These are phyloP conservation scores for Siphonodentalium dalli DNA, from an alignment of 2,888 invertebrate genomes.

Conservation along the genomic window DNA sequence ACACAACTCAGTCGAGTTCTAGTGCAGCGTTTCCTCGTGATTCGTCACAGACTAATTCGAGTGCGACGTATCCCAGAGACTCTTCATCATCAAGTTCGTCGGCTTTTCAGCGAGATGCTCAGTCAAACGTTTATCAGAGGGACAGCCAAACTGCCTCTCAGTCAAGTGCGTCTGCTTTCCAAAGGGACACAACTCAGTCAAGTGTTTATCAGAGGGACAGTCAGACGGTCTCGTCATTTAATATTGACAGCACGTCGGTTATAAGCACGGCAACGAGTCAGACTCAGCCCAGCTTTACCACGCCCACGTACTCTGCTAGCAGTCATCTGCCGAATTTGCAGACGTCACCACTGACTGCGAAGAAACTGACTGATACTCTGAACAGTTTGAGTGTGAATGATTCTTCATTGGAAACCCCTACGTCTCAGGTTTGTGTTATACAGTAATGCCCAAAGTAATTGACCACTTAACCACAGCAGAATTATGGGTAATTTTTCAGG, in stretches of 20 bases:
- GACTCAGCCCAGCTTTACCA: slow-evolving; percentile 44
- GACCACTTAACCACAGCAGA: no score
- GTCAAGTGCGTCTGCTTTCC: no score
- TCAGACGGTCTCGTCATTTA: slow-evolving; percentile 24
- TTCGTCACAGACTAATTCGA: no score
- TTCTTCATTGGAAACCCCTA: slow-evolving; percentile 34
- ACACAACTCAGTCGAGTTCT: no score
- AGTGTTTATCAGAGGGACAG: not conserved
- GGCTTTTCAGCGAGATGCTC: slow-evolving; percentile 14
- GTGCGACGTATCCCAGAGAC: slow-evolving; percentile 19
- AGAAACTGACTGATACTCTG: slow-evolving; percentile 56
- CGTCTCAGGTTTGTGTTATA: slow-evolving; percentile 37
- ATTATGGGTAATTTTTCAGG: no score
- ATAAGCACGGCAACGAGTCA: slow-evolving; percentile 34
- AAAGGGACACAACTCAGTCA: not conserved
- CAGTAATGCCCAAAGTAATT: no score
- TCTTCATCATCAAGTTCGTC: slow-evolving; percentile 17
- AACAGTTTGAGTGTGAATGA: slow-evolving; percentile 59
- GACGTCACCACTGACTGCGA: slow-evolving; percentile 44
- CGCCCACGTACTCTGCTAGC: slow-evolving; percentile 39
- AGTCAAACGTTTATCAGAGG: slow-evolving; percentile 2
- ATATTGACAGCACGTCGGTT: slow-evolving; percentile 9
- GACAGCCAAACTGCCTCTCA: slow-evolving; percentile 20
- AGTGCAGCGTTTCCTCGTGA: no score
- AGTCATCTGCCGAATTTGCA: slow-evolving; percentile 38